Conservation (phyloP, 2,113 vertebrate species). For the Taurulus bubalis region DNA sequence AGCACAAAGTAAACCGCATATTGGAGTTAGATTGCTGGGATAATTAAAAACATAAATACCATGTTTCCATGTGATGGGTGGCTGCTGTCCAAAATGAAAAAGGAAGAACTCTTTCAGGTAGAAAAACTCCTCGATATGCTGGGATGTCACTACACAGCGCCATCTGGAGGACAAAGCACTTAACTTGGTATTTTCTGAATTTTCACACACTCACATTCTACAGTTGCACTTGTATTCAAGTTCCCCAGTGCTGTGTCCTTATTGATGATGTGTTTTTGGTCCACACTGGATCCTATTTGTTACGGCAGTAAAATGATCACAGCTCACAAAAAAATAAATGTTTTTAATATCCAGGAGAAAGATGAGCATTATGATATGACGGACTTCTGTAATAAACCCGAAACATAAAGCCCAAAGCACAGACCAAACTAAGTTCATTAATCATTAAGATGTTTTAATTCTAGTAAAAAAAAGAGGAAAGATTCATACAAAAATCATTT, state of each 20-base stretch:
- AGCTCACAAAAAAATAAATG: background rate
- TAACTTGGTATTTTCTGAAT: background rate
- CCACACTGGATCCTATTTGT: background rate
- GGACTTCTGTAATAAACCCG: conserved; percentile 18
- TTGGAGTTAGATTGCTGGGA: background rate
- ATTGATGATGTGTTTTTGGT: background rate
- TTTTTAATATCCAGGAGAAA: background rate
- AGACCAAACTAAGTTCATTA: conserved; percentile 43
- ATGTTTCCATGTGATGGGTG: conserved; percentile 35
- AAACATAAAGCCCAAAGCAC: background rate
- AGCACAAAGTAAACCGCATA: conserved; percentile 22
- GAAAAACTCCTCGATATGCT: background rate
- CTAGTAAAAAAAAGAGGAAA: conserved; percentile 56
- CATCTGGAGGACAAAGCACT: conserved; percentile 60
- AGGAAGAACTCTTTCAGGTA: background rate
- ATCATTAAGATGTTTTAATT: conserved; percentile 75
- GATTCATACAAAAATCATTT: conserved; percentile 72
- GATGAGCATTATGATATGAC: conserved; percentile 12
- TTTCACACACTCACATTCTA: background rate
- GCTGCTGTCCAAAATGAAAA: conserved; percentile 32
- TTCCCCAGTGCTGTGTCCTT: conserved; percentile 18
- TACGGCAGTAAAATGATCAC: background rate
- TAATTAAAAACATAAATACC: conserved; percentile 50
- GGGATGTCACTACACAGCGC: conserved; percentile 30
- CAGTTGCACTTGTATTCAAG: conserved; percentile 15